These are phyloP conservation scores for Chromobotia macracanthus DNA, from an alignment of 2,797 vertebrate species.

Conservation along the genomic window DNA sequence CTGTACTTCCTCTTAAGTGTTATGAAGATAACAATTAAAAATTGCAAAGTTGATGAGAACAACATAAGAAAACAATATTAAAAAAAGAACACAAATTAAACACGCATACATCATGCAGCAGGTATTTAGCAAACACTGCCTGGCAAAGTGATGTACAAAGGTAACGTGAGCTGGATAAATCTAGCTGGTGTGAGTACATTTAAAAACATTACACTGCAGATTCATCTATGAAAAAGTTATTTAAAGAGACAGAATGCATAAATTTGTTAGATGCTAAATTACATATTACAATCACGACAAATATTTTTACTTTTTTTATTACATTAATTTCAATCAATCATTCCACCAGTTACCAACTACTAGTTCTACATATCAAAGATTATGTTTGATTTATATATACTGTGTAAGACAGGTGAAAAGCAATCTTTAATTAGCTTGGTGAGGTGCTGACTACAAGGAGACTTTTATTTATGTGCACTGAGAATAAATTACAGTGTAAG, in stretches of 20 bases:
- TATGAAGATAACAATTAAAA: conserved; percentile 64
- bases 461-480: conserved; percentile 7
- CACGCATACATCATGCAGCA: conserved; percentile 74
- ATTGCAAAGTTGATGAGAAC: conserved; percentile 43
- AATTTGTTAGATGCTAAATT: not conserved
- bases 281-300: not conserved
- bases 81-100: conserved; percentile 63
- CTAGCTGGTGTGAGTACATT: conserved; percentile 16
- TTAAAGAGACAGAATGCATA: not conserved
- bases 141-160: not conserved
- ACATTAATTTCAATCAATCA: no score
- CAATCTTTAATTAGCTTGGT: conserved; percentile 6
- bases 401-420: conserved; percentile 5
- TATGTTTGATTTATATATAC: not conserved
- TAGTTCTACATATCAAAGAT: not conserved
- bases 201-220: not conserved
- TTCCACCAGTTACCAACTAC: no score
- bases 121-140: not conserved
- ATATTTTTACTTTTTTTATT: no score
- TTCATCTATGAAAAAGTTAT: not conserved
- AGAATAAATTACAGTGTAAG: conserved; percentile 36
- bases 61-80: not conserved
- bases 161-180: conserved; percentile 25
- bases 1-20: conserved; percentile 35
- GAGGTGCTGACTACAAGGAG: conserved; percentile 16